phyloP scores from a whole-genome alignment of 2,888 invertebrate species.

The Anticlea derivata region DNA sequence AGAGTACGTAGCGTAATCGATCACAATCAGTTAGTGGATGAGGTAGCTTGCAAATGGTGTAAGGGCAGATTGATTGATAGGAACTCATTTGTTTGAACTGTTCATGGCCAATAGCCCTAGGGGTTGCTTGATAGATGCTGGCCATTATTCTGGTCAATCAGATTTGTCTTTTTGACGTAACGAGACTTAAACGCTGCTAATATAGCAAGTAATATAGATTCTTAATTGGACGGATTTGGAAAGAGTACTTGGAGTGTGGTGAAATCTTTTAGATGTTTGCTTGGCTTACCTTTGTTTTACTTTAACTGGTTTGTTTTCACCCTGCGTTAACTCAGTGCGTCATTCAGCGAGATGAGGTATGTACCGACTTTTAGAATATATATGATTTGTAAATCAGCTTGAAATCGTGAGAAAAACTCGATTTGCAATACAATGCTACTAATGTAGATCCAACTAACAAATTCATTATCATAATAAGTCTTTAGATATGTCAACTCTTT shows the following conservation, averaged over 20 bases:
- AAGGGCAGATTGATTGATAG: conserved; percentile 19
- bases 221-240: not conserved
- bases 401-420: too few relatives aligned
- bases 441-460: too few relatives aligned
- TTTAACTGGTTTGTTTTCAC: too few relatives aligned
- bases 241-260: not conserved
- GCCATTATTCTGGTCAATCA: conserved; percentile 11
- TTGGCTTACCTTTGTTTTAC: too few relatives aligned
- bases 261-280: too few relatives aligned
- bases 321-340: too few relatives aligned
- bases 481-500: too few relatives aligned
- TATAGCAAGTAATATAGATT: not conserved
- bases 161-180: conserved; percentile 8
- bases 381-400: too few relatives aligned
- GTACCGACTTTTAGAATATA: too few relatives aligned
- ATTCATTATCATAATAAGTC: too few relatives aligned
- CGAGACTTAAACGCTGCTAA: conserved; percentile 2
- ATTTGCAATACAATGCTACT: too few relatives aligned
- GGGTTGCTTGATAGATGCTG: conserved; percentile 12
- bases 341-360: too few relatives aligned
- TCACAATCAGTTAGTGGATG: conserved; percentile 21
- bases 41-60: conserved; percentile 14
- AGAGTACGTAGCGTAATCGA: conserved; percentile 16
- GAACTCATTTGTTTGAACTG: conserved; percentile 14
- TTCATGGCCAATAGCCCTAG: conserved; percentile 8